Evolutionary conservation across 2,797 vertebrate species (phyloP).

Genomic region (Esox lucius): DNA sequence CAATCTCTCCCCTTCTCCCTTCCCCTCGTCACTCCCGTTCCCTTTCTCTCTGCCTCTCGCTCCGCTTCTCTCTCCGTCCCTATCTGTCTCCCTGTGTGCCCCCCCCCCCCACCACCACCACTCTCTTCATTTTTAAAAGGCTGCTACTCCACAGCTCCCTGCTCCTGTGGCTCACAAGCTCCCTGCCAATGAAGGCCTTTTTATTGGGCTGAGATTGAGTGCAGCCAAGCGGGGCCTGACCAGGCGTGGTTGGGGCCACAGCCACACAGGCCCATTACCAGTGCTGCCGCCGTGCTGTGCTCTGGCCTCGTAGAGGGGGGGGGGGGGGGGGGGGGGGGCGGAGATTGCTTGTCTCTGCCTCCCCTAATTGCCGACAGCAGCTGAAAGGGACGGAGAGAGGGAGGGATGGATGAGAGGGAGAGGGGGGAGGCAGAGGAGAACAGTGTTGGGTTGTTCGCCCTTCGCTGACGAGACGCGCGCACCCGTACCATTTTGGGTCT

Average conservation of each 20-base stretch:
- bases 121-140: slow-evolving; percentile 63
- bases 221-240: slow-evolving; percentile 78
- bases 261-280: slow-evolving; percentile 45
- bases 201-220: slow-evolving; percentile 85
- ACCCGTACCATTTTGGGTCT: not conserved
- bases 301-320: slow-evolving; percentile 63
- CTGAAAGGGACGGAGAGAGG: slow-evolving; percentile 66
- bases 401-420: not conserved
- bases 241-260: slow-evolving; percentile 59
- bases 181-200: slow-evolving; percentile 81
- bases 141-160: slow-evolving; percentile 69
- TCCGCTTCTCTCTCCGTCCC: slow-evolving; percentile 20
- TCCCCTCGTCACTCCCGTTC: slow-evolving; percentile 47
- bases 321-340: slow-evolving; percentile 57
- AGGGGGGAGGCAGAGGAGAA: not conserved
- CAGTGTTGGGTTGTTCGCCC: not conserved
- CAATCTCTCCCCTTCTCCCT: slow-evolving; percentile 53
- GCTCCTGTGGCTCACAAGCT: slow-evolving; percentile 76
- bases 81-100: not conserved
- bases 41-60: slow-evolving; percentile 38
- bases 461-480: not conserved
- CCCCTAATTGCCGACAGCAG: slow-evolving; percentile 81
- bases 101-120: slow-evolving; percentile 23
- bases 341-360: slow-evolving; percentile 82
- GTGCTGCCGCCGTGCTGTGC: slow-evolving; percentile 67